Evolutionary conservation across 2,888 invertebrate genomes (phyloP), one percentile per base, ranked within the genome.

Genomic region (Saturnia pavonia): DNA sequence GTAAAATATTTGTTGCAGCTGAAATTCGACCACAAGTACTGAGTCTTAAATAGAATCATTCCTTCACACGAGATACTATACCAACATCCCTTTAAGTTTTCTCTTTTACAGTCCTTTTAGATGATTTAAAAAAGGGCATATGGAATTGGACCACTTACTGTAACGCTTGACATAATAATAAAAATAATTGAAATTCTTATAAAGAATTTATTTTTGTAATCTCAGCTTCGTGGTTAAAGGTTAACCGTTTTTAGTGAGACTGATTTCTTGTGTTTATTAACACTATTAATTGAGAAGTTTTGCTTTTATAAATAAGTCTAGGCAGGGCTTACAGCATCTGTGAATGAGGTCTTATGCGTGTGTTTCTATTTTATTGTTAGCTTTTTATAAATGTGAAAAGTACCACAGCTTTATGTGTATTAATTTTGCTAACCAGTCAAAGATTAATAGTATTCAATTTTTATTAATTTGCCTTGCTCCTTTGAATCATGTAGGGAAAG

Each of bases 1-100:
- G 96, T 98, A 74, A 96, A 97, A 83, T 99, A 99, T 86, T 92
- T 99, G 80, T 85, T 99, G 74, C 96, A 97, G 85, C 95, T 97
- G 93, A 96, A 98, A 74, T 99, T 99, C 91, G 96, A 97, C 75
- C 97, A 96, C 89, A 97, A 96, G 71, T 95, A 90, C 81, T 95
- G 87, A 89, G 22, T 40, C 7, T 66, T 27, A 9, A n/a, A 40
- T 51, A 2, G 27, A 57, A 65, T n/a, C 27, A 57, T 60, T 48
- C 34, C 43, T 45, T 71, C n/a, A 54, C 54, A 67, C 22, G 45
- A n/a, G 22, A 63, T 40, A 72, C 72, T 69, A 72, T 60, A 74
- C 69, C 22, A 25, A 57, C 25, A 63, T 34, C 9, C 9, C n/a
- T 40, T 65, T n/a, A n/a, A n/a, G 40, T 65, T 40, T 40, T 65